These are phyloP conservation scores for Cryptomyrus ogoouensis DNA, from an alignment of 2,113 vertebrate species.

Conservation along the genomic window DNA sequence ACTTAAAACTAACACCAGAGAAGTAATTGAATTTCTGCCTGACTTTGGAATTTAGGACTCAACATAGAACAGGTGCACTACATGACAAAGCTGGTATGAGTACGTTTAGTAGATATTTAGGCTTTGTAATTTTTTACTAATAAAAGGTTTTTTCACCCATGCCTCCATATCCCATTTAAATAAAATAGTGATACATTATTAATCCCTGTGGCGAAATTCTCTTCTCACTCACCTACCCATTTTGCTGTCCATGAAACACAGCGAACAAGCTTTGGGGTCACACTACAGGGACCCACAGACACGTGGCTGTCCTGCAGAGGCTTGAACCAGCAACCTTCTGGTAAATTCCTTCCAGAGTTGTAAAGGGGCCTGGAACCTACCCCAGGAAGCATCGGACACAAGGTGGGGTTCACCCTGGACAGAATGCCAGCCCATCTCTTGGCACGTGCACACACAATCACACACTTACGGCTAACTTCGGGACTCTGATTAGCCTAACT, in stretches of 20 bases:
- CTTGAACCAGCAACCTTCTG: background rate
- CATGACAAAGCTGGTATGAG: background rate
- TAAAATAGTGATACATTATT: background rate
- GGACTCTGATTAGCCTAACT: background rate
- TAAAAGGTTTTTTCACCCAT: background rate
- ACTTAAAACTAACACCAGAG: background rate
- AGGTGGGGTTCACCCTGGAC: background rate
- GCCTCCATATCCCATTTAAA: background rate
- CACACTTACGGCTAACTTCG: background rate
- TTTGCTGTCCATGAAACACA: background rate
- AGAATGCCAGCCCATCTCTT: background rate
- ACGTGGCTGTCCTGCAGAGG: background rate
- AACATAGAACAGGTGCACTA: background rate
- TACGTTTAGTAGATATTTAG: background rate
- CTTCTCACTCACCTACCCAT: background rate
- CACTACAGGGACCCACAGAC: background rate
- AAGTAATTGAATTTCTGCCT: background rate
- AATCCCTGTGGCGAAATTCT: background rate
- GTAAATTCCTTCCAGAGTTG: background rate
- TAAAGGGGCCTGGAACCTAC: background rate
- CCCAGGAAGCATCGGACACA: background rate
- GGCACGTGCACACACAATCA: background rate
- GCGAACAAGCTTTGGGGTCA: background rate
- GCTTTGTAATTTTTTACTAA: background rate
- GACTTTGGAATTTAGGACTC: background rate